These are phyloP conservation scores for Drosophila monieri DNA, from an alignment of 2,888 invertebrate species.

Conservation along the genomic window DNA sequence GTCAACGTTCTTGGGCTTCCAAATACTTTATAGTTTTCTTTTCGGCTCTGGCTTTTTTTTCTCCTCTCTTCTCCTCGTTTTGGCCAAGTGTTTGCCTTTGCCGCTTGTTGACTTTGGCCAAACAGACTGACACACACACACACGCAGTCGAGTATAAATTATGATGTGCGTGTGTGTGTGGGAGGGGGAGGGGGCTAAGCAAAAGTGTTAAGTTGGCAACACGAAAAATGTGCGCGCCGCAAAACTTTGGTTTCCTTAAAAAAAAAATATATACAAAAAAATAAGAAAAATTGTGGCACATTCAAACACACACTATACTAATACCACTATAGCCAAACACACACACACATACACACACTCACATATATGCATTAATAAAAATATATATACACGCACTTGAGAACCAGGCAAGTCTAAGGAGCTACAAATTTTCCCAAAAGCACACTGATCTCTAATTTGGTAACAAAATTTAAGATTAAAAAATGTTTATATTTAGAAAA, in stretches of 20 bases:
- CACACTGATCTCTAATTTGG: conserved; percentile 14
- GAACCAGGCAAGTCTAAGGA: conserved; percentile 8
- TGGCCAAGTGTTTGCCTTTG: conserved; percentile 66
- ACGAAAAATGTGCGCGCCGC: conserved; percentile 71
- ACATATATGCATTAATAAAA: conserved; percentile 7
- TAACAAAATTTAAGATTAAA: not conserved
- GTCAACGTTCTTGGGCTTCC: conserved; percentile 62
- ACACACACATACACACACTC: conserved; percentile 7
- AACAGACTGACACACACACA: conserved; percentile 34
- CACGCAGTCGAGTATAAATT: conserved; percentile 53
- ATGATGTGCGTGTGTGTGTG: conserved; percentile 41
- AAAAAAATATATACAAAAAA: conserved; percentile 23
- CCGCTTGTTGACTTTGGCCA: conserved; percentile 64
- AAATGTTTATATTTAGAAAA: too few species aligned
- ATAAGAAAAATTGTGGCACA: conserved; percentile 6
- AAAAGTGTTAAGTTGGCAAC: conserved; percentile 78
- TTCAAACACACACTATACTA: conserved; percentile 8
- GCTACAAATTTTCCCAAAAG: conserved; percentile 20
- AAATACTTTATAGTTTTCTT: conserved; percentile 67
- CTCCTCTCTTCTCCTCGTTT: conserved; percentile 21
- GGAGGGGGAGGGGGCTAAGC: conserved; percentile 54
- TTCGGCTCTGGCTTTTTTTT: conserved; percentile 17
- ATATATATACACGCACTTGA: conserved; percentile 14
- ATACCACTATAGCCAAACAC: not conserved
- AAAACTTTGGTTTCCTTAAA: conserved; percentile 67